phyloP scores from a whole-genome alignment of 2,888 invertebrate species.

The Epistrophe grossulariae region DNA sequence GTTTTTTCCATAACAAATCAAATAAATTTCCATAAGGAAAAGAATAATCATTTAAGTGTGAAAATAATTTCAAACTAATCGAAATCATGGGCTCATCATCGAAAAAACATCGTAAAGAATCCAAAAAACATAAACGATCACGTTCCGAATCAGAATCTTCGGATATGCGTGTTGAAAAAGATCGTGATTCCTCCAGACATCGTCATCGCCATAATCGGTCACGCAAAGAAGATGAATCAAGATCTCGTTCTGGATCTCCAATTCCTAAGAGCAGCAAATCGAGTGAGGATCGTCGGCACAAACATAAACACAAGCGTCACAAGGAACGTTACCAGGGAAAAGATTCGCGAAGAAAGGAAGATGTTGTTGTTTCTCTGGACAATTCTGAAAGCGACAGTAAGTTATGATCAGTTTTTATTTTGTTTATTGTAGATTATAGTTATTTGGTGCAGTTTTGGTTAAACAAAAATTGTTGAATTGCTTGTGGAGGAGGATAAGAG shows the following conservation, averaged over 20 bases:
- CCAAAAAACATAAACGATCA: conserved; percentile 80
- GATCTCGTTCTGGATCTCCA: conserved; percentile 56
- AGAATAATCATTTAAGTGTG: not conserved
- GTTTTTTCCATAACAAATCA: conserved; percentile 11
- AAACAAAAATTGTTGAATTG: conserved; percentile 49
- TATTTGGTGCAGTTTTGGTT: conserved; percentile 49
- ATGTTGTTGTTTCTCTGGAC: conserved; percentile 80
- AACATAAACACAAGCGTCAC: conserved; percentile 80
- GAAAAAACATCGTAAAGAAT: conserved; percentile 83
- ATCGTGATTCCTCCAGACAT: conserved; percentile 54
- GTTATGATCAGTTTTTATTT: conserved; percentile 71
- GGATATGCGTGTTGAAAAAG: conserved; percentile 68
- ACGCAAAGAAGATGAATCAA: conserved; percentile 69
- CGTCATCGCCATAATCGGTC: conserved; percentile 77
- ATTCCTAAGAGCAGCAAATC: conserved; percentile 40
- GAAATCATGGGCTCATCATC: conserved; percentile 82
- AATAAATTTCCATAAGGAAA: not conserved
- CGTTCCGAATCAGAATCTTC: conserved; percentile 77
- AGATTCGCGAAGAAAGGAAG: conserved; percentile 77
- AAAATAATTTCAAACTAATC: conserved; percentile 25
- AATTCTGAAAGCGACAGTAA: conserved; percentile 84
- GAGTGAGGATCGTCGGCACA: conserved; percentile 77
- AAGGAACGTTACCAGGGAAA: conserved; percentile 80
- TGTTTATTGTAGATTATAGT: not conserved
- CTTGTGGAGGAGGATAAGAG: conserved; percentile 55